phyloP scores from a whole-genome alignment of 1,140 invertebrate species.

The Drosophila subpulchrella region DNA sequence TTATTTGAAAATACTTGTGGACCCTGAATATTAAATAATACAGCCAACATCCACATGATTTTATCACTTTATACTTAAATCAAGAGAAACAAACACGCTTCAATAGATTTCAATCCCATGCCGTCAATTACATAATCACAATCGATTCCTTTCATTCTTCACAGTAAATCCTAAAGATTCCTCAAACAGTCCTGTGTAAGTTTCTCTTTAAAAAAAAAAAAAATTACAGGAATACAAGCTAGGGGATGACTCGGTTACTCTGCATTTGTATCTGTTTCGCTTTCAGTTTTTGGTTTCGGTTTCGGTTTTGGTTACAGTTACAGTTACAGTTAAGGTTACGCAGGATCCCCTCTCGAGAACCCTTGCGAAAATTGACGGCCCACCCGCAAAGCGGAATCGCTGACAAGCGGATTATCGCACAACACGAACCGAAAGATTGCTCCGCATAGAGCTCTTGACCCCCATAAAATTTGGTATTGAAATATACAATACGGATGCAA shows the following conservation, averaged over 20 bases:
- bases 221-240: conserved; percentile 1
- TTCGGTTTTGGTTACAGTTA: conserved; percentile 19
- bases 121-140: conserved; percentile 48
- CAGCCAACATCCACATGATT: background rate
- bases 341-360: conserved; percentile 34
- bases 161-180: conserved; percentile 7
- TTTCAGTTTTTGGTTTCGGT: conserved; percentile 1
- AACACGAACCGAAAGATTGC: conserved; percentile 37
- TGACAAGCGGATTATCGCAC: conserved; percentile 64
- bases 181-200: conserved; percentile 33
- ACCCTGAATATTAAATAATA: background rate
- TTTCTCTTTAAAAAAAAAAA: conserved; percentile 4
- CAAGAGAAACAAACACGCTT: conserved; percentile 2
- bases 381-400: conserved; percentile 32
- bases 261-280: conserved; percentile 11
- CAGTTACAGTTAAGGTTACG: conserved; percentile 31
- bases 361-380: conserved; percentile 41
- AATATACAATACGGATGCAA: conserved; percentile 9
- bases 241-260: conserved; percentile 9
- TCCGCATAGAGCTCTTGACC: conserved; percentile 50
- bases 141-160: conserved; percentile 7
- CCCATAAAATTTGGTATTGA: conserved; percentile 1
- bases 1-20: background rate
- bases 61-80: conserved; percentile 21
- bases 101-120: conserved; percentile 36